These are phyloP conservation scores for Paedocypris sp. DNA, from an alignment of 2,113 vertebrate species.

Conservation along the genomic window DNA sequence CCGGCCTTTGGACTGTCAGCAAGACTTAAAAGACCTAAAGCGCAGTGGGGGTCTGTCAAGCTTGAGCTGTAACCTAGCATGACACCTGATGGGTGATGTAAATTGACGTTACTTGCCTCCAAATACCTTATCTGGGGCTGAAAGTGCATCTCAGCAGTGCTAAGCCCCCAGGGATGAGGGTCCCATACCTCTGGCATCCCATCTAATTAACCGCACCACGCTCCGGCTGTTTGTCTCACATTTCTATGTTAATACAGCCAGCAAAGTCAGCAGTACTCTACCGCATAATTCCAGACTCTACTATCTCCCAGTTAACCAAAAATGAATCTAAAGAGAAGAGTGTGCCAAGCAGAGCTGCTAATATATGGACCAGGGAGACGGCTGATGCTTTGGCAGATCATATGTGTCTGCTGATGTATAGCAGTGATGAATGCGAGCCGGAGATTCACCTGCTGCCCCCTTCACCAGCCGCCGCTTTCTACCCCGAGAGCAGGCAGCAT, in stretches of 20 bases:
- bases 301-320: conserved; percentile 1
- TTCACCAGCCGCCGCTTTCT: background rate
- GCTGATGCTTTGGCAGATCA: background rate
- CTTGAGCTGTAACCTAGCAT: conserved; percentile 22
- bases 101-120: conserved; percentile 31
- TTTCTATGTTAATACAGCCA: conserved; percentile 41
- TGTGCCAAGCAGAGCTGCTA: no score
- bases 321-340: background rate
- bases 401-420: background rate
- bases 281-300: background rate
- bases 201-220: conserved; percentile 32
- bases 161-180: conserved; percentile 9
- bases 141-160: conserved; percentile 23
- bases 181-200: conserved; percentile 20
- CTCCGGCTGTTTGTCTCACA: conserved; percentile 32
- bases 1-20: conserved; percentile 27
- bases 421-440: background rate
- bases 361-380: background rate
- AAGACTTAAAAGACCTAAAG: conserved; percentile 33
- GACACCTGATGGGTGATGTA: conserved; percentile 40
- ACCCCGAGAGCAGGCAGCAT: background rate
- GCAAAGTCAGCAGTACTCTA: conserved; percentile 33
- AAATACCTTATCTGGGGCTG: conserved; percentile 17
- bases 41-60: conserved; percentile 22
- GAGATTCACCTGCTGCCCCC: background rate